These are phyloP conservation scores for Corydoras maculifer DNA, from an alignment of 2,113 vertebrate species.

Conservation along the genomic window DNA sequence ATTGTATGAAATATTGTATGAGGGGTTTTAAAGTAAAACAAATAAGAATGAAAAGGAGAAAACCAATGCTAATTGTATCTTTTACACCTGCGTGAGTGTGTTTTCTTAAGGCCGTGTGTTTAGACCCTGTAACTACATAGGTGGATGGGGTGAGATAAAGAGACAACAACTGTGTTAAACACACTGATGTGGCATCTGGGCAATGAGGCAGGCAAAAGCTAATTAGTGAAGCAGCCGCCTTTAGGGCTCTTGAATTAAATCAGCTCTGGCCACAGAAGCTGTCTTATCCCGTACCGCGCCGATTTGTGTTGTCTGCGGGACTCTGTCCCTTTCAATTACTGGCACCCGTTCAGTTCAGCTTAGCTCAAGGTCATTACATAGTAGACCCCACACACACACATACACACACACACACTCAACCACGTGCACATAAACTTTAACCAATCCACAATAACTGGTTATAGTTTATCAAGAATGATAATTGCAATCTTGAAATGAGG, in stretches of 20 bases:
- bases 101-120: neutral
- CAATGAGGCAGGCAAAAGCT: slow-evolving; percentile 42
- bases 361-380: slow-evolving; percentile 15
- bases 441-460: no score
- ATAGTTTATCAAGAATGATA: no score
- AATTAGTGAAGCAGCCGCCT: slow-evolving; percentile 40
- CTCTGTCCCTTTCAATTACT: slow-evolving; percentile 2
- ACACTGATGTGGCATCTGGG: slow-evolving; percentile 15
- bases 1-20: no score
- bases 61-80: no score
- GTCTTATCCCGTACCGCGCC: slow-evolving; percentile 23
- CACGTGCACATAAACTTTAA: no score
- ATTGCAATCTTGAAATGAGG: no score
- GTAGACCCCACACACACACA: neutral
- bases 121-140: slow-evolving; percentile 9
- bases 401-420: neutral
- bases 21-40: no score
- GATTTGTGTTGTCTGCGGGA: slow-evolving; percentile 35
- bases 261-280: slow-evolving; percentile 25
- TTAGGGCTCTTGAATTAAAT: slow-evolving; percentile 30
- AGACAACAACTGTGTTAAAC: slow-evolving; percentile 24
- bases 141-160: slow-evolving; percentile 37
- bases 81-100: neutral
- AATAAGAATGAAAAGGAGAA: no score
- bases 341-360: slow-evolving; percentile 28